A percentile compares a stretch with the other conserved stretches of the same genome.
phyloP scores from a whole-genome alignment of 2,113 vertebrate genomes.

The Eolophus roseicapilla region DNA sequence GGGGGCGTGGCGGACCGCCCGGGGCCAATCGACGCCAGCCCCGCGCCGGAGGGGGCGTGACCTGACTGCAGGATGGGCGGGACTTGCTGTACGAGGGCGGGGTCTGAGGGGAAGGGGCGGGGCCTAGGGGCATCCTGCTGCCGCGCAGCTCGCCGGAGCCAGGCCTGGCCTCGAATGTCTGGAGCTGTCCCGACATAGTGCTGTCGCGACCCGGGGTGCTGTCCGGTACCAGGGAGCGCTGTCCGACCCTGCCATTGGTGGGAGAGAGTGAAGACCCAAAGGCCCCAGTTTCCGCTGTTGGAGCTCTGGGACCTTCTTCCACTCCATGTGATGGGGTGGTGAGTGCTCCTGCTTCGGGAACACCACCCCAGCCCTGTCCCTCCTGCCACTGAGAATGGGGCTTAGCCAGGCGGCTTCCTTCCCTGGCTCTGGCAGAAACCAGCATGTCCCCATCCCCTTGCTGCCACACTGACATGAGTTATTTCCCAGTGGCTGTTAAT shows the following conservation, averaged over 20 bases:
- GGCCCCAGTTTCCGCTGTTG: fast-evolving
- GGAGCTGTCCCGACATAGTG: not conserved
- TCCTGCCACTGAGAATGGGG: fast-evolving
- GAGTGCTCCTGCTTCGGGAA: fast-evolving
- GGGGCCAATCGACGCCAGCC: constrained; percentile 64
- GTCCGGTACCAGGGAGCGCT: not conserved
- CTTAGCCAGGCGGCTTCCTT: fast-evolving
- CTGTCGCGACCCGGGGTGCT: not conserved
- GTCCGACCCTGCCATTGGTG: not conserved
- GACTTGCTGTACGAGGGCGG: fast-evolving
- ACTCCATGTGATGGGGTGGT: fast-evolving
- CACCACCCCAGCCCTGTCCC: not conserved
- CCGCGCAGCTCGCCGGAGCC: not conserved
- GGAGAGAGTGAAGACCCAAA: not conserved
- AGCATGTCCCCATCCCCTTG: not conserved
- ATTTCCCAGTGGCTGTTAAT: fast-evolving
- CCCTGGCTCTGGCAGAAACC: fast-evolving
- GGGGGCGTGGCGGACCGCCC: constrained; percentile 25
- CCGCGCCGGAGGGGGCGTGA: constrained; percentile 9
- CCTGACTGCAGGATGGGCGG: fast-evolving
- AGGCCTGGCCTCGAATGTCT: not conserved
- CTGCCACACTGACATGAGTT: fast-evolving
- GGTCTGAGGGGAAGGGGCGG: constrained; percentile 28
- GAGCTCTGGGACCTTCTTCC: not conserved
- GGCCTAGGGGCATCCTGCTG: not conserved